Evolutionary conservation across 1,140 invertebrate genomes (phyloP).

Genomic region (Drosophila saltans): DNA sequence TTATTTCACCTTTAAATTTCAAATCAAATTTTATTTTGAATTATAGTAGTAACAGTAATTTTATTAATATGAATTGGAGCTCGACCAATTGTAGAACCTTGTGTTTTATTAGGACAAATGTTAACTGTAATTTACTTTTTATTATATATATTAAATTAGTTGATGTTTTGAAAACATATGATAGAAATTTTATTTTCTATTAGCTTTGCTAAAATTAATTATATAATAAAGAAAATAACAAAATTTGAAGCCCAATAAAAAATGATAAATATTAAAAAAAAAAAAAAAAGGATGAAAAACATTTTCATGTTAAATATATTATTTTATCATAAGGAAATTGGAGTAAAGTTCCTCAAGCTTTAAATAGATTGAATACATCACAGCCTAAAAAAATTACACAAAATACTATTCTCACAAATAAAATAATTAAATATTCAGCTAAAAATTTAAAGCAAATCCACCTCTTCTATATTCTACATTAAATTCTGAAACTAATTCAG

Average conservation of each 20-base stretch:
- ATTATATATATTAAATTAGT: slow-evolving; percentile 83
- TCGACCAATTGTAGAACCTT: slow-evolving; percentile 86
- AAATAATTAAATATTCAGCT: slow-evolving; percentile 84
- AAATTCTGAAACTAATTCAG: slow-evolving; percentile 90
- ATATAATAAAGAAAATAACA: slow-evolving; percentile 65
- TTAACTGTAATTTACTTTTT: slow-evolving; percentile 85
- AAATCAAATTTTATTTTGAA: slow-evolving; percentile 86
- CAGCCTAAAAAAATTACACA: slow-evolving; percentile 87
- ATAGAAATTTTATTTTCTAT: slow-evolving; percentile 85
- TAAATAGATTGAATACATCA: slow-evolving; percentile 85
- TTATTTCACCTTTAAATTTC: slow-evolving; percentile 33
- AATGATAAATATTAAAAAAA: slow-evolving; percentile 32
- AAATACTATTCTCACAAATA: slow-evolving; percentile 53
- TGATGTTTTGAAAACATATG: slow-evolving; percentile 87
- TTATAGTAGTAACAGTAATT: slow-evolving; percentile 84
- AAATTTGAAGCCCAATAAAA: slow-evolving; percentile 45
- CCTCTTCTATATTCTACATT: slow-evolving; percentile 89
- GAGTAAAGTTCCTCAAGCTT: slow-evolving; percentile 46
- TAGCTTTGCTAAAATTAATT: slow-evolving; percentile 84
- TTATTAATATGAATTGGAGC: slow-evolving; percentile 88
- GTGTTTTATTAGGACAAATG: slow-evolving; percentile 86
- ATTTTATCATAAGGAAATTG: slow-evolving; percentile 70
- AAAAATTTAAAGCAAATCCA: slow-evolving; percentile 89
- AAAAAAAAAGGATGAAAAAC: slow-evolving; percentile 70
- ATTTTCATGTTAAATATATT: slow-evolving; percentile 83